phyloP scores from a whole-genome alignment of 2,113 vertebrate genomes.

The Rhinoptilus africanus region DNA sequence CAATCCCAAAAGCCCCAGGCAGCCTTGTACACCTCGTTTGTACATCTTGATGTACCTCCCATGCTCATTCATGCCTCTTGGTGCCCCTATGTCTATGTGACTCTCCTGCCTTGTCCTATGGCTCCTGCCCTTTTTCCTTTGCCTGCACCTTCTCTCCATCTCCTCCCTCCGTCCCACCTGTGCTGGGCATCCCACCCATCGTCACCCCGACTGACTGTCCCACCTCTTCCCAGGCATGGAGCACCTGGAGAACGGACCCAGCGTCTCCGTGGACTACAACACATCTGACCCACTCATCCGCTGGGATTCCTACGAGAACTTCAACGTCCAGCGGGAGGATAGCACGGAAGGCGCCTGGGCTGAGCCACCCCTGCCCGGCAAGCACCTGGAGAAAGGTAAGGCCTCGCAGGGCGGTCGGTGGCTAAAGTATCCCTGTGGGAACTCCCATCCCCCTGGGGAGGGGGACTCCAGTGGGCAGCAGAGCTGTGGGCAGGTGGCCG shows the following conservation, averaged over 20 bases:
- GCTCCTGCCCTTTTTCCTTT: background rate
- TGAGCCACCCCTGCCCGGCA: background rate
- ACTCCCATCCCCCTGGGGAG: background rate
- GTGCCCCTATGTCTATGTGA: background rate
- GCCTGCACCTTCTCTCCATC: background rate
- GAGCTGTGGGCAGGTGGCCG: background rate
- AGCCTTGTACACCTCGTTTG: background rate
- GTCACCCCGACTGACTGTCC: background rate
- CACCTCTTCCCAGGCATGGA: constrained; percentile 82
- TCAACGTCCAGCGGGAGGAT: constrained; percentile 85
- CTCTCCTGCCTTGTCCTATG: background rate
- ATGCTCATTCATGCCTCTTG: background rate
- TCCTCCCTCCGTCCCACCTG: background rate
- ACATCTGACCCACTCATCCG: constrained; percentile 94
- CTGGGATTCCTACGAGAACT: constrained; percentile 97
- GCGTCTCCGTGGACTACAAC: constrained; percentile 95
- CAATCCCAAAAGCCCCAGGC: background rate
- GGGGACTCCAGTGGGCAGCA: background rate
- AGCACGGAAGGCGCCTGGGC: constrained; percentile 79
- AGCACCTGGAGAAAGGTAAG: constrained; percentile 63
- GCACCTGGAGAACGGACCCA: constrained; percentile 93
- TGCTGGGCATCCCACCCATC: background rate
- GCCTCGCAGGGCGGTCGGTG: background rate
- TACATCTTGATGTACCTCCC: background rate
- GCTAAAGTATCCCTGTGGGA: background rate